Evolutionary conservation across 2,797 vertebrate genomes (phyloP).

Genomic region (Sus cebifrons): DNA sequence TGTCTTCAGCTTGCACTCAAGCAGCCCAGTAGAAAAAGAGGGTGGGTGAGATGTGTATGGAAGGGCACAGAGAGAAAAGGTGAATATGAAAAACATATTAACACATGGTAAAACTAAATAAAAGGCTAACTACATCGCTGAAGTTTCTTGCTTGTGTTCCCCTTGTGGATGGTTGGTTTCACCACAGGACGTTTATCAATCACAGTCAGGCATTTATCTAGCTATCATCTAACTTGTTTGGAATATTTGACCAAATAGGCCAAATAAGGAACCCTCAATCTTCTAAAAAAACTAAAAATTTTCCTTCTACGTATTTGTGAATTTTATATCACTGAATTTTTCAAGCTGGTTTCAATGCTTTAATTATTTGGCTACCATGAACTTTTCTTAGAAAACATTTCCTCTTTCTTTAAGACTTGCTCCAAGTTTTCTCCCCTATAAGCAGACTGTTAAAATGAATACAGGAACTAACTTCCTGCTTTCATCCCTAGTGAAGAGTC

Average conservation of each 20-base stretch:
- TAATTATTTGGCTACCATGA: not conserved
- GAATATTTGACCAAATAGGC: not conserved
- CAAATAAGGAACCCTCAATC: not conserved
- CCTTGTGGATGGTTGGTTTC: not conserved
- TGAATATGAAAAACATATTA: not conserved
- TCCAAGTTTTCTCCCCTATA: not conserved
- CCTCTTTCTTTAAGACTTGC: not conserved
- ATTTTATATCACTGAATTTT: not conserved
- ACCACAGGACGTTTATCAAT: rapidly evolving
- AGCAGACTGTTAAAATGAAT: not conserved
- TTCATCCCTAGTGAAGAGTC: not conserved
- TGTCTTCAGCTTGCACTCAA: not conserved
- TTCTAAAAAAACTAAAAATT: not conserved
- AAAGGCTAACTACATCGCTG: not conserved
- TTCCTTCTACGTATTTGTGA: not conserved
- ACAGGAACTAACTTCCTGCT: not conserved
- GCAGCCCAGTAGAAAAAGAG: not conserved
- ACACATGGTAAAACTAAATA: not conserved
- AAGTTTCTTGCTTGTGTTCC: not conserved
- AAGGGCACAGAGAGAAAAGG: not conserved
- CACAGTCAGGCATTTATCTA: no score
- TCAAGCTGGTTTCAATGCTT: not conserved
- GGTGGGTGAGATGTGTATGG: rapidly evolving
- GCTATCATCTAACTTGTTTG: not conserved
- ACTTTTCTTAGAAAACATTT: not conserved